Evolutionary conservation across 2,797 vertebrate species (phyloP), one percentile per base, ranked within the genome.

Genomic region (Ciconia nigra): DNA sequence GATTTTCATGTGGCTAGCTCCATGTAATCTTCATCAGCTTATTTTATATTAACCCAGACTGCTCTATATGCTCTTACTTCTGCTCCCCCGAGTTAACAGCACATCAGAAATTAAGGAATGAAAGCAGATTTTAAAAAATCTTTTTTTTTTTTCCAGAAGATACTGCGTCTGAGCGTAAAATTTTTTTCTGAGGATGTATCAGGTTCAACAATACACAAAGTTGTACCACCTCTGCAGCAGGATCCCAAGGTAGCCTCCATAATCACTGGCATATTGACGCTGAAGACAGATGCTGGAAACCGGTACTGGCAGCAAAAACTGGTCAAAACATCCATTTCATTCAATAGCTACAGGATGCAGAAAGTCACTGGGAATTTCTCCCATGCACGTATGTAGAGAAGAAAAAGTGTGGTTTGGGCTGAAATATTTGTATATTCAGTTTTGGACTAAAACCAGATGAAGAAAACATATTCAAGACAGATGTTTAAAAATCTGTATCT

Each of bases 211-310:
- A 21, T 0, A 76, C 18, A 78, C 13, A 6, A 26, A 24, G 18
- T 3, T 67, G 69, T 54, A 54, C 22, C 41, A 61, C 13, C n/a
- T 58, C 76, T 15, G 14, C 71, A 65, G 82, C 57, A 54, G 37
- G 37, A 81, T 71, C 49, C 47, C 37, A 67, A 29, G n/a, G 79
- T 15, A 95, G 72, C 47, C 72, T 93, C 76, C 22, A 20, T 4
- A 67, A 35, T 49, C 74, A n/a, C 35, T 46, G 90, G 28, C 13
- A 18, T 8, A 49, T 2, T 74, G 52, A 39, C 58, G 69, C 62
- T 44, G 37, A 84, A 58, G 86, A 39, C 46, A 93, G 77, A 78
- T 54, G 69, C 65, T 93, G 80, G n/a, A 73, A 92, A 73, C 59
- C 4, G 10, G 65, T 26, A 79, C 39, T 59, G 66, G 62, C 69